Evolutionary conservation across 2,113 vertebrate species (phyloP).

Genomic region (Pelodiscus sinensis): DNA sequence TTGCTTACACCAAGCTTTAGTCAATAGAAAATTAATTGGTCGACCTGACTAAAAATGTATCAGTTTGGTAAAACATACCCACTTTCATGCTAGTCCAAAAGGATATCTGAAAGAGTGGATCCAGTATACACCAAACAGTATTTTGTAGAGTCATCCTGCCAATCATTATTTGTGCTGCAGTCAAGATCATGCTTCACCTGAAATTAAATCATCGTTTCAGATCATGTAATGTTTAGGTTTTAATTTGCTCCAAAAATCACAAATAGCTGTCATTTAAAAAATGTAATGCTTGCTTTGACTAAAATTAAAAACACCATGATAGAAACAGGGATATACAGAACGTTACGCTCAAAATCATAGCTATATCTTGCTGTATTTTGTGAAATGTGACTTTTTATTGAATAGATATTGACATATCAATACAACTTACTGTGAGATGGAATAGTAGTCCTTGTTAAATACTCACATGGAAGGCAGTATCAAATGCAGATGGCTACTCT

Average conservation of each 20-base stretch:
- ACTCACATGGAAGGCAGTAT: background rate
- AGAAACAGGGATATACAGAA: background rate
- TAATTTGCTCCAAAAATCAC: background rate
- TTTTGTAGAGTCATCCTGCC: background rate
- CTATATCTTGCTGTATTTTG: background rate
- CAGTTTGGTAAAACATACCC: background rate
- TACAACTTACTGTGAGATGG: slow-evolving; percentile 13
- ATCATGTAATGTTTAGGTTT: background rate
- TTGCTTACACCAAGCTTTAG: background rate
- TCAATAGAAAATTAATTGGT: background rate
- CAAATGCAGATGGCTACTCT: background rate
- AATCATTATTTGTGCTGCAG: background rate
- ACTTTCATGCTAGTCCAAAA: background rate
- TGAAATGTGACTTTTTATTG: background rate
- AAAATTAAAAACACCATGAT: background rate
- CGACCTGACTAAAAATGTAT: background rate
- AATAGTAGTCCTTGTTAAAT: background rate
- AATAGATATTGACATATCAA: no score
- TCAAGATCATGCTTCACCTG: background rate
- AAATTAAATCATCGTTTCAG: background rate
- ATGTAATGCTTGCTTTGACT: background rate
- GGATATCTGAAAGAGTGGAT: background rate
- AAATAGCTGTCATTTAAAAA: background rate
- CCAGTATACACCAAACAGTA: background rate
- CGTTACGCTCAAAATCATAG: background rate